Evolutionary conservation across 2,797 vertebrate genomes (phyloP).

Genomic region (Sebastes elongatus): DNA sequence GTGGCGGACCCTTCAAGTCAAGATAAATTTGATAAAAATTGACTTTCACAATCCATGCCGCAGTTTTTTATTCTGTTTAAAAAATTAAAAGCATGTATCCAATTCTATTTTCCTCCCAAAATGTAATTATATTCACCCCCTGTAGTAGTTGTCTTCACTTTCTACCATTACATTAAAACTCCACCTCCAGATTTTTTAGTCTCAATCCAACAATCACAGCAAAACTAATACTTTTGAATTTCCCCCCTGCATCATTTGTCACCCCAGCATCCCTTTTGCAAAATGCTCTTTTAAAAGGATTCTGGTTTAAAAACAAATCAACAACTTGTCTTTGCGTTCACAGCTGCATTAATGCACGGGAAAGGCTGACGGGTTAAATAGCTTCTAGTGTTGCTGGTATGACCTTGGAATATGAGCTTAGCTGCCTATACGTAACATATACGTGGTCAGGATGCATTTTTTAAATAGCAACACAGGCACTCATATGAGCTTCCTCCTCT

Average conservation of each 20-base stretch:
- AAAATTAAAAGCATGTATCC: not conserved
- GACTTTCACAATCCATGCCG: not conserved
- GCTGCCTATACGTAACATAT: not conserved
- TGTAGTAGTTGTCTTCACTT: not conserved
- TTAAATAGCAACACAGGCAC: conserved; percentile 2
- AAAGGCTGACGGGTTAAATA: not conserved
- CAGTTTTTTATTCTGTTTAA: not conserved
- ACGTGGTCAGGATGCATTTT: not conserved
- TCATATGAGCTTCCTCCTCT: not conserved
- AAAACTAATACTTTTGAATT: not conserved
- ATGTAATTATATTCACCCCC: not conserved
- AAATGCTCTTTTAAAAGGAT: not conserved
- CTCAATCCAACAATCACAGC: not conserved
- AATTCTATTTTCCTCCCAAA: not conserved
- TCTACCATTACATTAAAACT: not conserved
- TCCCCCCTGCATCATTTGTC: not conserved
- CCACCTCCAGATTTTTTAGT: not conserved
- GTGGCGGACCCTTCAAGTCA: too few relatives aligned
- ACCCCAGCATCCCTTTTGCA: not conserved
- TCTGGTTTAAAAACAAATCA: not conserved
- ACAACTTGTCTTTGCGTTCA: not conserved
- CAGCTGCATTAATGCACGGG: accelerated
- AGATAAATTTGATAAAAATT: not conserved
- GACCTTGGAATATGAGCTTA: conserved; percentile 23
- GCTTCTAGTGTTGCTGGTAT: not conserved